These are phyloP conservation scores for Xanthostigma xanthostigma DNA, from an alignment of 2,888 invertebrate genomes.

Conservation along the genomic window DNA sequence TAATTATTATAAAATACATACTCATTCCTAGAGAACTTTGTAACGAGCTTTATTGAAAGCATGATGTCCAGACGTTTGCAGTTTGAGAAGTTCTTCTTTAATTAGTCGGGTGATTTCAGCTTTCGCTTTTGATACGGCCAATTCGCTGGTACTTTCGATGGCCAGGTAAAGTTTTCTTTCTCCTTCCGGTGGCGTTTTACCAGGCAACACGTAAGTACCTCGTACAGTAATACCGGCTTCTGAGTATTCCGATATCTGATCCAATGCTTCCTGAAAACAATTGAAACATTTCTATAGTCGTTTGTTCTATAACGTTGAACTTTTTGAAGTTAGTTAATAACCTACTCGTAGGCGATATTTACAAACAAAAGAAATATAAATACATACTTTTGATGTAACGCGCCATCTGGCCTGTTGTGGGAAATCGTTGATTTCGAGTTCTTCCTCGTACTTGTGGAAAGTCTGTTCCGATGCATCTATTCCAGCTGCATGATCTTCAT, in stretches of 20 bases:
- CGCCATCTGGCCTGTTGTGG: conserved; percentile 98
- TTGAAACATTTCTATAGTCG: no score
- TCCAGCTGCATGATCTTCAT: conserved; percentile 53
- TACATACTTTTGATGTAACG: conserved; percentile 77
- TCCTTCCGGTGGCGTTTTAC: conserved; percentile 79
- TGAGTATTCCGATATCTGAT: conserved; percentile 96
- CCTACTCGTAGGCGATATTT: no score
- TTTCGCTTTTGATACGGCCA: conserved; percentile 90
- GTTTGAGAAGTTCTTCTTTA: conserved; percentile 90
- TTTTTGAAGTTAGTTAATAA: no score
- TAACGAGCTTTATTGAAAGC: conserved; percentile 84
- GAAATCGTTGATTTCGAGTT: conserved; percentile 98
- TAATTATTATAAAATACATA: conserved; percentile 1
- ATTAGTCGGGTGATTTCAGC: conserved; percentile 94
- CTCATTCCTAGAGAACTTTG: conserved; percentile 61
- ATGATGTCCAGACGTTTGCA: conserved; percentile 75
- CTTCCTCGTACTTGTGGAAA: conserved; percentile 92
- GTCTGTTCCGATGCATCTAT: conserved; percentile 48
- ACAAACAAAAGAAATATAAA: conserved; percentile 3
- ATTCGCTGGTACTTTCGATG: conserved; percentile 95
- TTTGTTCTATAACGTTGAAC: no score
- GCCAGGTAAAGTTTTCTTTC: conserved; percentile 93
- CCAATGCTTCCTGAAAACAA: conserved; percentile 70
- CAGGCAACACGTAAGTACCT: conserved; percentile 87
- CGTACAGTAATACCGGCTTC: conserved; percentile 98